phyloP scores from a whole-genome alignment of 1,140 invertebrate genomes.

The Brachionus asplanchnoidis region DNA sequence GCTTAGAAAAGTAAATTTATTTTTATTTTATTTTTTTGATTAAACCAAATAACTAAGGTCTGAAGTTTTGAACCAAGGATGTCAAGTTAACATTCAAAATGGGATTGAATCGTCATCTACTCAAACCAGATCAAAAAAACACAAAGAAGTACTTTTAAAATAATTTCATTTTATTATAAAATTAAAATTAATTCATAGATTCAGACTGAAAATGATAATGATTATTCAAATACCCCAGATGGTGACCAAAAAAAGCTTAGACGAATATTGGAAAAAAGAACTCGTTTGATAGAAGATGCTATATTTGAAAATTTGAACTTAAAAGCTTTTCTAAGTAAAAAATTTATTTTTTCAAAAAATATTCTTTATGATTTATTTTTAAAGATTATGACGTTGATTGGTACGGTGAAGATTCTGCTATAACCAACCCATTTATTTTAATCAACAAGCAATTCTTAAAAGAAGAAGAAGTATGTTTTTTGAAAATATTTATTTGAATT shows the following conservation, averaged over 20 bases:
- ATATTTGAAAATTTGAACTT: conserved; percentile 10
- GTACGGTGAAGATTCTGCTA: background rate
- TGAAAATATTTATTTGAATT: too few species aligned
- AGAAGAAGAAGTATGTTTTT: conserved; percentile 15
- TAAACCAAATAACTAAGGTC: background rate
- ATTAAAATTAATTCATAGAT: background rate
- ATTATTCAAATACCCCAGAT: background rate
- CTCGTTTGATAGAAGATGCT: conserved; percentile 5
- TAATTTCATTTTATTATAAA: background rate
- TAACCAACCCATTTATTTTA: conserved; percentile 28
- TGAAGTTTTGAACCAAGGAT: background rate
- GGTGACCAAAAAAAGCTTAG: background rate
- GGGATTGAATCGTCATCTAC: background rate
- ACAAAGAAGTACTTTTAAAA: conserved; percentile 6
- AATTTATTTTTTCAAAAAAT: background rate
- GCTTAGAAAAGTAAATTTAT: background rate
- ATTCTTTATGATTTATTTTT: background rate
- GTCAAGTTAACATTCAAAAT: conserved; percentile 38
- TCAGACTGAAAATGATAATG: conserved; percentile 3
- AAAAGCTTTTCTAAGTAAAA: conserved; percentile 20
- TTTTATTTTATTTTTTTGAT: background rate
- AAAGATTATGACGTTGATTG: conserved; percentile 39
- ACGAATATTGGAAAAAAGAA: conserved; percentile 17
- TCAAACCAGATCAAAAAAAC: conserved; percentile 39
- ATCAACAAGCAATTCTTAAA: background rate